Base-by-base conservation (phyloP, 1,140 invertebrate genomes). In the Palaemon carinicauda region DNA sequence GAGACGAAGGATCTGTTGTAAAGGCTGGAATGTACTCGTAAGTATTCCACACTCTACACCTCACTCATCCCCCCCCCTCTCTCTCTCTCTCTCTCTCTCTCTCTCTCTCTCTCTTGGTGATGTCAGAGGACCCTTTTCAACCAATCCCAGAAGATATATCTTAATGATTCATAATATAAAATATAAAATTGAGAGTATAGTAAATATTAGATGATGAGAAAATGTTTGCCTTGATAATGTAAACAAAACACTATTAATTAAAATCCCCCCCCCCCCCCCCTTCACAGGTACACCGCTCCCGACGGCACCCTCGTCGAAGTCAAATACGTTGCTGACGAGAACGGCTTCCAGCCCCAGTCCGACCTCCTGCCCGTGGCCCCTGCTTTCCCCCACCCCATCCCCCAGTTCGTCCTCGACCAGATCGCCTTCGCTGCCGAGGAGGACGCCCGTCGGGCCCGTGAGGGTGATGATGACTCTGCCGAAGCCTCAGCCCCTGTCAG, bases 311-410 rank as follows among this genome's bases (percentile, higher is more conserved):
- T 65, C 15, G 80, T 89, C 60, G 50, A 56, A 29, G 54, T 89
- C 24, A 87, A 80, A 65, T 89, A 83, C 60, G 88, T 89, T 15
- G 88, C 88, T 21, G 81, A 89, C 85, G 88, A 81, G 54, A 87
- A 81, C 54, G 88, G 88, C 29, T 89, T 74, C 85, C 83, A 89
- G 77, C 84, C 86, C 31, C 69, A 89, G 56, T 87, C 84, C 31
- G 83, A 80, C 60, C 81, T 82, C 33, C 80, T 89, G 56, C 88
- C 88, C 54, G 84, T 87, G 81, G 88, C 86, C 24, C 88, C 88
- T 24, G 80, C 29, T 19, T 82, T 87, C 80, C 80, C 80, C 50
- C 80, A 82, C 80, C 71, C 74, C 14, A 87, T 87, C 56, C 84
- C 84, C 33, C 82, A 88, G 83, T 78, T 88, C 56, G 84, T 88